Evolutionary conservation across 2,888 invertebrate genomes (phyloP).

Genomic region (Elaeidobius kamerunicus): DNA sequence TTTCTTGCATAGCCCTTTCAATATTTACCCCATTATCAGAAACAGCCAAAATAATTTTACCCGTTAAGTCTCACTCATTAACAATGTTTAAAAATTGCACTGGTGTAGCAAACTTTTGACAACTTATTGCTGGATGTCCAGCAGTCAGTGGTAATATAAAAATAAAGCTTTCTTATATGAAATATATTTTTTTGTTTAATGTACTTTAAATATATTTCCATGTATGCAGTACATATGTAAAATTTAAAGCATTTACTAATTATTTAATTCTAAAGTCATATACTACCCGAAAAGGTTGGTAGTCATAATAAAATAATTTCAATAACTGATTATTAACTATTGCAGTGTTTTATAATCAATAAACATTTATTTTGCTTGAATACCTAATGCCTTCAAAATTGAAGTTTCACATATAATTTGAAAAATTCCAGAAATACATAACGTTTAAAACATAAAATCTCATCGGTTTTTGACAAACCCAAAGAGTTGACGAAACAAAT

Average conservation of each 20-base stretch:
- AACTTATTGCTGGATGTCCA: constrained; percentile 39
- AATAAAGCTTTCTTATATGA: constrained; percentile 28
- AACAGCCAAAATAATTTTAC: constrained; percentile 34
- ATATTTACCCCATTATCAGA: constrained; percentile 39
- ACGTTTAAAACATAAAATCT: no score
- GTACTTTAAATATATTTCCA: constrained; percentile 35
- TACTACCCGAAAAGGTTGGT: constrained; percentile 33
- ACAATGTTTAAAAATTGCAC: constrained; percentile 25
- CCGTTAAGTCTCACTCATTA: constrained; percentile 27
- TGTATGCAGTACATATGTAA: constrained; percentile 34
- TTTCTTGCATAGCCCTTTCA: constrained; percentile 31
- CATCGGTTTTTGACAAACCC: no score
- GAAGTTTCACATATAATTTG: no score
- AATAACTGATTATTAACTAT: constrained; percentile 2
- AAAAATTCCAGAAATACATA: no score
- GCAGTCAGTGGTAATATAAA: constrained; percentile 38
- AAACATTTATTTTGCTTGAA: no score
- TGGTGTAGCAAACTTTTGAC: constrained; percentile 32
- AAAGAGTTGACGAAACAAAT: no score
- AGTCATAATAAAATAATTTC: constrained; percentile 12
- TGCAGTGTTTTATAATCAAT: no score
- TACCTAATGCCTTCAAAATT: no score
- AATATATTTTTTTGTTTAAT: constrained; percentile 28
- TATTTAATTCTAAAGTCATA: constrained; percentile 35
- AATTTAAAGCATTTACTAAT: constrained; percentile 35